phyloP scores from a whole-genome alignment of 2,113 vertebrate species.

The Corythoichthys haematopterus region DNA sequence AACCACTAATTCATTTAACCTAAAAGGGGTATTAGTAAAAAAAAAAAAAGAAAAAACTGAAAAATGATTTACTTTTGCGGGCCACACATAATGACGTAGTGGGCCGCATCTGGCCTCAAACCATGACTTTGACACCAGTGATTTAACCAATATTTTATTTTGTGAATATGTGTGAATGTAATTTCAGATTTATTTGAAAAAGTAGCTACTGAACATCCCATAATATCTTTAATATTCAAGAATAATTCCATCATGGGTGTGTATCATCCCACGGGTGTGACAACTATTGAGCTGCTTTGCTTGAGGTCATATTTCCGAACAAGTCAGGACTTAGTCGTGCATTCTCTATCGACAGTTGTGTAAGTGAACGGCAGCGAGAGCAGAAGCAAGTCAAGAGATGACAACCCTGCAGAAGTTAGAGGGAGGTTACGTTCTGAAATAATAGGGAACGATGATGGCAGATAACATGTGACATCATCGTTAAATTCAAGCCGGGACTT shows the following conservation, averaged over 20 bases:
- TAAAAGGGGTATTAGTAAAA: too few relatives aligned
- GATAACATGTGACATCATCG: constrained; percentile 65
- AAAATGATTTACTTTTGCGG: too few relatives aligned
- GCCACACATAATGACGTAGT: too few relatives aligned
- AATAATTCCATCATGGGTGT: background rate
- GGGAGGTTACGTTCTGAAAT: constrained; percentile 55
- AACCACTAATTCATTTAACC: too few relatives aligned
- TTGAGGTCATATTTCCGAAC: background rate
- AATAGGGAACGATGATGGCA: constrained; percentile 56
- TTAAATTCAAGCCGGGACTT: constrained; percentile 51
- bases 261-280: background rate
- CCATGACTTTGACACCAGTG: too few relatives aligned
- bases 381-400: constrained; percentile 13
- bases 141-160: background rate
- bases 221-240: background rate
- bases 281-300: background rate
- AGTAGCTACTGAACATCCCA: background rate
- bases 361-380: constrained; percentile 2
- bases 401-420: constrained; percentile 58
- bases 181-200: background rate
- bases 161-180: background rate
- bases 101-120: too few relatives aligned
- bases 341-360: constrained; percentile 4
- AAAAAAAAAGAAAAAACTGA: too few relatives aligned
- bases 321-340: constrained; percentile 3